phyloP scores from a whole-genome alignment of 2,797 vertebrate species.

The Rhadinocentrus ornatus region DNA sequence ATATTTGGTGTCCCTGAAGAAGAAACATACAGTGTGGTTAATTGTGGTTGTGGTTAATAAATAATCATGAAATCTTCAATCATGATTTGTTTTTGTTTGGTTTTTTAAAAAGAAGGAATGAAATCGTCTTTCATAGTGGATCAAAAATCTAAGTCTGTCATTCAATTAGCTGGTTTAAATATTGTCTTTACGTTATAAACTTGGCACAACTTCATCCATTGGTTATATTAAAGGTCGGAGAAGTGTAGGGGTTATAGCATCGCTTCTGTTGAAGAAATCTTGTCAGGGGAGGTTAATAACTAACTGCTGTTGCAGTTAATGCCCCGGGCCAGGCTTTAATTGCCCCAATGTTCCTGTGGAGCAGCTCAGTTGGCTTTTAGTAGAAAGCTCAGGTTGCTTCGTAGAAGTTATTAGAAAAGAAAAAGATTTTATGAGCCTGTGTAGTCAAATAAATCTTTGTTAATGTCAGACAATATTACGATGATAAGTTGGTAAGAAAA shows the following conservation, averaged over 20 bases:
- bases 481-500: neutral
- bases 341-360: neutral
- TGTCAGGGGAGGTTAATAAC: conserved; percentile 28
- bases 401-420: neutral
- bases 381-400: neutral
- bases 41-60: too few relatives aligned
- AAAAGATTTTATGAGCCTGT: neutral
- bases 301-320: neutral
- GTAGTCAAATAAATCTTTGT: neutral
- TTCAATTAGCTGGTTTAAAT: neutral
- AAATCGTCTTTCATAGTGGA: neutral
- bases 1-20: too few relatives aligned
- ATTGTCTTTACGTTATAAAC: neutral
- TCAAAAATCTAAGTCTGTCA: neutral
- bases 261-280: conserved; percentile 39
- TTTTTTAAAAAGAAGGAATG: too few relatives aligned
- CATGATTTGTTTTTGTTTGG: too few relatives aligned
- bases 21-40: too few relatives aligned
- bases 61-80: too few relatives aligned
- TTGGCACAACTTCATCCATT: neutral
- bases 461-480: conserved; percentile 1
- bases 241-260: conserved; percentile 9
- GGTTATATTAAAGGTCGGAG: conserved; percentile 10
- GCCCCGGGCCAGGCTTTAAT: conserved; percentile 21
- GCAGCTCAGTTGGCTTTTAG: neutral